Evolutionary conservation across 2,888 invertebrate genomes (phyloP).

Genomic region (Boloria euphrosyne): DNA sequence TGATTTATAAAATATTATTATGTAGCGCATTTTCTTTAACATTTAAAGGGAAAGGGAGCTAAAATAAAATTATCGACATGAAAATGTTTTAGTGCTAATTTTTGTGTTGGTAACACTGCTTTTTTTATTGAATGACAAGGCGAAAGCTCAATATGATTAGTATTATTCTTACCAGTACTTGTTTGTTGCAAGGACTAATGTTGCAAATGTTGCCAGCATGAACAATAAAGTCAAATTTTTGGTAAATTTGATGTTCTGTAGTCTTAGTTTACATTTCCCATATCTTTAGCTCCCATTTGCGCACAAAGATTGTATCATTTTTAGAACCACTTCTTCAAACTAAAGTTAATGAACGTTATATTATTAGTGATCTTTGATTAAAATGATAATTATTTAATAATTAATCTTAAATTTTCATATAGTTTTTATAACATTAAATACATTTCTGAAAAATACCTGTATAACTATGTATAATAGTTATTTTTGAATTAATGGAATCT

Average conservation of each 20-base stretch:
- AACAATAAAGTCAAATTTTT: too few relatives aligned
- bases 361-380: neutral
- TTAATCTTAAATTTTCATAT: too few relatives aligned
- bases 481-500: too few relatives aligned
- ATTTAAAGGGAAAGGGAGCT: constrained; percentile 16
- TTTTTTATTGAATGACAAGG: neutral
- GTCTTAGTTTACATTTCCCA: neutral
- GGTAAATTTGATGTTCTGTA: neutral
- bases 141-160: too few relatives aligned
- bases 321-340: neutral
- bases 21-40: constrained; percentile 13
- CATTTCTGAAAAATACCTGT: too few relatives aligned
- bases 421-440: too few relatives aligned
- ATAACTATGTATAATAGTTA: too few relatives aligned
- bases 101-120: neutral
- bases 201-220: too few relatives aligned
- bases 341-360: neutral
- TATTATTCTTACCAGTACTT: too few relatives aligned
- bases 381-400: too few relatives aligned
- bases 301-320: constrained; percentile 6
- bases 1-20: constrained; percentile 7
- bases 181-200: too few relatives aligned
- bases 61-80: neutral
- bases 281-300: constrained; percentile 2
- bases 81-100: neutral